Evolutionary conservation across 2,797 vertebrate species (phyloP), one percentile per base, ranked within the genome.

Genomic region (Myotis myotis): DNA sequence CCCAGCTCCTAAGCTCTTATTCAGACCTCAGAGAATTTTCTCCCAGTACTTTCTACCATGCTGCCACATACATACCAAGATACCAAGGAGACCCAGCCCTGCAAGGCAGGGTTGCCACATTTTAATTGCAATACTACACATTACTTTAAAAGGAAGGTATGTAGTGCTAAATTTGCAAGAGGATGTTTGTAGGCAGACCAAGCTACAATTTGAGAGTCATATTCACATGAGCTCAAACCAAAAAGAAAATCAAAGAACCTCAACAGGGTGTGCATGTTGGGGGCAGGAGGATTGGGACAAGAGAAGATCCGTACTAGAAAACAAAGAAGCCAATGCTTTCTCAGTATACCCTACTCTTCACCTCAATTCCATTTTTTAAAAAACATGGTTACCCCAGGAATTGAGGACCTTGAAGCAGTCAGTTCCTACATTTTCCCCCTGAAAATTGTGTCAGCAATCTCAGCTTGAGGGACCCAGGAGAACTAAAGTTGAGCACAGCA

Each of bases 21-120:
- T 62, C 8, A 53, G 70, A 23, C 2, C 55, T 19, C 49, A 79
- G 80, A 60, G 33, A 16, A 89, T n/a, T 72, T 78, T 89, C 33
- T 87, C 33, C 13, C 8, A 1, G 5, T 12, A 25, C 2, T 23
- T 74, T 62, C 17, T 13, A 57, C n/a, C 20, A 23, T 2, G 15
- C 15, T 20, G 12, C 44, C 28, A 15, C 2, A 25, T 2, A 15
- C 2, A 25, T 2, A 5, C 11, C 0, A 7, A 81, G 41, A 60
- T 25, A 23, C 11, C 47, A 62, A 41, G 4, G 9, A 83, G 12
- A 51, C 20, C 28, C 19, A 79, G 1, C 4, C 8, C 10, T 60
- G 79, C 33, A 68, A 87, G 36, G 19, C 25, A 44, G 6, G 38
- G 55, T 20, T n/a, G 25, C 0, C 55, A 81, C 49, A 33, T 78